Percentiles rank a stretch among this genome's conserved stretches.
These are phyloP conservation scores for Ditylenchus dipsaci DNA, from an alignment of 1,140 invertebrate species.

Conservation along the genomic window DNA sequence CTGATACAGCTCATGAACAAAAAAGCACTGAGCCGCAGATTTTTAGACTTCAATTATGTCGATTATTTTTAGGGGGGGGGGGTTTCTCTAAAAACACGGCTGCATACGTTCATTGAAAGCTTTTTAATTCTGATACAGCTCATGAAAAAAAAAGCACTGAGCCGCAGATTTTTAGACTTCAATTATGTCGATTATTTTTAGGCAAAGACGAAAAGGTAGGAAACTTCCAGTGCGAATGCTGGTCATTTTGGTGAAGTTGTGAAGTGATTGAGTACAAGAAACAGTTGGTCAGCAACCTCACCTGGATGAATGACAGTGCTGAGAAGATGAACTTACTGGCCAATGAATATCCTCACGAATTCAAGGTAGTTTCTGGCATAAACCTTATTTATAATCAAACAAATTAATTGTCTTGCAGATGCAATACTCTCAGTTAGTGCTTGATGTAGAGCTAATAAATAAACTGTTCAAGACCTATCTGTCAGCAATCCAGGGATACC, in stretches of 20 bases:
- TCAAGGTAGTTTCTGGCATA: slow-evolving; percentile 29
- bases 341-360: slow-evolving; percentile 30
- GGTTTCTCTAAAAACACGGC: no score
- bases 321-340: slow-evolving; percentile 40
- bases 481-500: slow-evolving; percentile 22
- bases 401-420: slow-evolving; percentile 15
- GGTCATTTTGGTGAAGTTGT: slow-evolving; percentile 45
- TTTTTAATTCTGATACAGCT: no score
- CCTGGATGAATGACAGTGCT: slow-evolving; percentile 35
- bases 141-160: no score
- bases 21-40: no score
- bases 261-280: slow-evolving; percentile 44
- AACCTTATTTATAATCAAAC: not conserved
- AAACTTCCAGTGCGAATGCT: slow-evolving; percentile 47
- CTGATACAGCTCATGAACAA: no score
- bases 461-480: slow-evolving; percentile 34
- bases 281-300: slow-evolving; percentile 28
- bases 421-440: slow-evolving; percentile 32
- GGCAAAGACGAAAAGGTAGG: slow-evolving; percentile 46
- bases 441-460: slow-evolving; percentile 35
- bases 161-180: no score
- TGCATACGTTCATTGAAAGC: no score
- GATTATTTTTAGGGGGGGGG: no score
- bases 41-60: no score
- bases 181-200: no score